Base-by-base conservation (phyloP, 2,888 invertebrate species). In the Dicyrtoma fusca region DNA sequence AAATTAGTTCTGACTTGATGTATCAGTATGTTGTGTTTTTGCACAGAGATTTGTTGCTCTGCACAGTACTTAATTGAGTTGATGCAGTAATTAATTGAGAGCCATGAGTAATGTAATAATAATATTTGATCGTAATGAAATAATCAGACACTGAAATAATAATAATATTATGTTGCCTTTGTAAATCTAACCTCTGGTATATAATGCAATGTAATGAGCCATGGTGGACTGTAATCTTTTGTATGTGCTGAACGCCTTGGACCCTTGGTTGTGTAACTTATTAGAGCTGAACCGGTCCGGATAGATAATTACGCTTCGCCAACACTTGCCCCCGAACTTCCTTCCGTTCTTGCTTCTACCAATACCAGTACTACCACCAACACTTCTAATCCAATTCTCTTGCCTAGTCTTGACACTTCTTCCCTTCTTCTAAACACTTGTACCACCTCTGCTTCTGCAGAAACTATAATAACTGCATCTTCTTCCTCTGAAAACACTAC, bases 361-460 rank as follows among this genome's bases (percentile, higher is more conserved):
- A 17, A 47, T 65, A 61, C 59, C 34, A 69, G 17, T 44, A 61
- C 49, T 47, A 63, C 53, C 51, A 44, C 51, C 23, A 49, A n/a
- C 55, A 45, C 57, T 69, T 19, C 69, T 57, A 71, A 63, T 71
- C 63, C 63, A 44, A 44, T 63, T 55, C 23, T 64, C 42, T 71
- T 71, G 71, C 51, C 71, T 62, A 71, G 63, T 63, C 51, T 45
- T 71, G 71, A 55, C 63, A 71, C 55, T 57, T 59, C 53, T 45
- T 13, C 49, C 49, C 65, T 26, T 42, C 61, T 65, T 51, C 65
- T 65, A 65, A 65, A 59, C 21, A 65, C 65, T 34, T 17, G 45
- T 42, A 26, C 45, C 59, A 47, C 10, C 21, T 25, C 42, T 44
- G 19, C 63, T 63, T 45, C 63, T 47, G 63, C 55, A 47, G 64